phyloP scores from a whole-genome alignment of 2,888 invertebrate genomes.

The Orthosia incerta region DNA sequence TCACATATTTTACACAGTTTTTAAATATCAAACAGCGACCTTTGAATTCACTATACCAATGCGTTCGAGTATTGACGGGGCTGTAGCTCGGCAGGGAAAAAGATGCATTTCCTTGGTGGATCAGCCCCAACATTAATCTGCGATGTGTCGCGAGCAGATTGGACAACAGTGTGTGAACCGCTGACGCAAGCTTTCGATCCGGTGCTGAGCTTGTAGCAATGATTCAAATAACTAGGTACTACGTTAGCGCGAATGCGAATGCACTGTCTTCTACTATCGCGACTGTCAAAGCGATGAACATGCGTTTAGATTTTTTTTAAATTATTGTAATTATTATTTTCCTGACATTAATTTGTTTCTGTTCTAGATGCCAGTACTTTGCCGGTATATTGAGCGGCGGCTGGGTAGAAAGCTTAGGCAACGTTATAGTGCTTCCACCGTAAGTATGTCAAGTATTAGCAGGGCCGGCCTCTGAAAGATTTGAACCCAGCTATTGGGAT shows the following conservation, averaged over 20 bases:
- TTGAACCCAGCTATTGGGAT: background rate
- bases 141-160: background rate
- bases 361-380: slow-evolving; percentile 96
- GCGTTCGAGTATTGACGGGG: background rate
- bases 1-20: background rate
- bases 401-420: slow-evolving; percentile 95
- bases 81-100: background rate
- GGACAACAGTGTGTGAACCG: background rate
- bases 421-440: slow-evolving; percentile 96
- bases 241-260: background rate
- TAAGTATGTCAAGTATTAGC: slow-evolving; percentile 79
- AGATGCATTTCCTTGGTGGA: background rate
- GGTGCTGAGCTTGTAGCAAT: background rate
- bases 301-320: background rate
- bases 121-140: background rate
- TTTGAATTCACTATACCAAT: background rate
- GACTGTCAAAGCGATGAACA: background rate
- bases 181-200: background rate
- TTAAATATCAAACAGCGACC: background rate
- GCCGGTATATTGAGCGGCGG: slow-evolving; percentile 97
- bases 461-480: background rate
- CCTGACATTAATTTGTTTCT: slow-evolving; percentile 12
- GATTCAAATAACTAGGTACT: background rate
- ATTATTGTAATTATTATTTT: background rate
- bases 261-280: background rate